Evolutionary conservation across 2,888 invertebrate species (phyloP).

Genomic region (Halocaridina rubra): DNA sequence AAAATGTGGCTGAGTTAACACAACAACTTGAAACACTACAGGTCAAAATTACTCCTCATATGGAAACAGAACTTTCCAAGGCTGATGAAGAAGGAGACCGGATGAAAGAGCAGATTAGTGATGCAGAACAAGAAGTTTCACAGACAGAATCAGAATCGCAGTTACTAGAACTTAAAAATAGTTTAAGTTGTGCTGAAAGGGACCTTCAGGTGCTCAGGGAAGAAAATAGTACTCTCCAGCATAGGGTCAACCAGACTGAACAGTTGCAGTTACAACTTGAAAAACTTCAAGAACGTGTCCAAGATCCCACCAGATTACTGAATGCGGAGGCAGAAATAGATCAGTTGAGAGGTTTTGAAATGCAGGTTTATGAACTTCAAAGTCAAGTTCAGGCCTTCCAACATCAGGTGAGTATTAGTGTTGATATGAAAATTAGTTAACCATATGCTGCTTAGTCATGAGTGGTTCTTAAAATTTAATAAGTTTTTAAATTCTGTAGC

Average conservation of each 20-base stretch:
- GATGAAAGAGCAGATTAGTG: neutral
- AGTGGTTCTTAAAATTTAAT: too few relatives aligned
- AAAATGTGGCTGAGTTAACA: conserved; percentile 31
- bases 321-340: conserved; percentile 44
- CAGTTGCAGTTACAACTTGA: neutral
- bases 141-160: neutral
- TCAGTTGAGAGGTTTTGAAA: conserved; percentile 51
- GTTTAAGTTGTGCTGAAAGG: neutral
- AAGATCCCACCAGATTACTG: neutral
- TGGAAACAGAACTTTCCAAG: neutral
- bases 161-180: neutral
- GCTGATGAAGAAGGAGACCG: neutral
- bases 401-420: conserved; percentile 55
- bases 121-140: neutral
- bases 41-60: neutral
- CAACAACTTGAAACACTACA: conserved; percentile 6
- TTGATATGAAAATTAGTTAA: too few relatives aligned
- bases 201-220: conserved; percentile 4
- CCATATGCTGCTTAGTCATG: too few relatives aligned
- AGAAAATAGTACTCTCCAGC: conserved; percentile 5
- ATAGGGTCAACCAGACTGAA: neutral
- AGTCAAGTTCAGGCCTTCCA: conserved; percentile 53
- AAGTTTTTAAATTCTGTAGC: too few relatives aligned
- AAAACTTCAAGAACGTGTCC: neutral
- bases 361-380: conserved; percentile 58